Conservation (phyloP, 2,113 vertebrate species). For the Kryptolebias marmoratus region DNA sequence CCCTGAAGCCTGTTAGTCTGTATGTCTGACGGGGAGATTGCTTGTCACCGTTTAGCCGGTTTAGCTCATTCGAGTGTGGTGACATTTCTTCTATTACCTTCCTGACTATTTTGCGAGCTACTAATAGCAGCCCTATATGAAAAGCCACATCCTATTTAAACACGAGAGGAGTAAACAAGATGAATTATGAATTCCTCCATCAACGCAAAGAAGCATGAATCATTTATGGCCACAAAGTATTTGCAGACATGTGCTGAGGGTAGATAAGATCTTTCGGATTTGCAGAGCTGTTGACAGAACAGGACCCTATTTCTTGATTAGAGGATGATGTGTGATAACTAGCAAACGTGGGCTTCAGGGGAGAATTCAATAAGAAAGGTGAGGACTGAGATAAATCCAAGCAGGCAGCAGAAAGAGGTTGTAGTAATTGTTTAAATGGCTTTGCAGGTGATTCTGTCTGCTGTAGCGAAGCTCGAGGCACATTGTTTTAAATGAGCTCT, state of each 20-base stretch:
- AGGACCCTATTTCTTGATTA: conserved; percentile 42
- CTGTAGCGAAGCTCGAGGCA: conserved; percentile 25
- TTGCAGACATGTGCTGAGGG: conserved; percentile 58
- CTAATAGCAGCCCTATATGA: conserved; percentile 57
- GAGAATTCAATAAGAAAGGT: conserved; percentile 41
- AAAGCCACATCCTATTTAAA: conserved; percentile 48
- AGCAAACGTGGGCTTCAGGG: conserved; percentile 12
- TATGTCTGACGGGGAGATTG: conserved; percentile 59
- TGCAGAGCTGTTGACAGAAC: conserved; percentile 58
- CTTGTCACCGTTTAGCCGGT: conserved; percentile 70
- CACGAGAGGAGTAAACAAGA: conserved; percentile 55
- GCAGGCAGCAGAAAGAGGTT: conserved; percentile 28
- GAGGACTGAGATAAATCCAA: conserved; percentile 22
- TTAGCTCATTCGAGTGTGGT: conserved; percentile 63
- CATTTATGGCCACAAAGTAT: conserved; percentile 60
- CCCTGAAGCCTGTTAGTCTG: conserved; percentile 50
- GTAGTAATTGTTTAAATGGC: conserved; percentile 23
- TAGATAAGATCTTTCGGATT: conserved; percentile 62
- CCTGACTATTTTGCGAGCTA: conserved; percentile 40
- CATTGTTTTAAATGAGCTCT: conserved; percentile 57
- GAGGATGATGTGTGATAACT: conserved; percentile 45
- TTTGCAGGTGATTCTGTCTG: conserved; percentile 41
- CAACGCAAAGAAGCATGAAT: conserved; percentile 58
- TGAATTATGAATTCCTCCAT: conserved; percentile 50
- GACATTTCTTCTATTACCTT: conserved; percentile 66